phyloP scores from a whole-genome alignment of 2,797 vertebrate genomes.

The Sandelia bainsii region DNA sequence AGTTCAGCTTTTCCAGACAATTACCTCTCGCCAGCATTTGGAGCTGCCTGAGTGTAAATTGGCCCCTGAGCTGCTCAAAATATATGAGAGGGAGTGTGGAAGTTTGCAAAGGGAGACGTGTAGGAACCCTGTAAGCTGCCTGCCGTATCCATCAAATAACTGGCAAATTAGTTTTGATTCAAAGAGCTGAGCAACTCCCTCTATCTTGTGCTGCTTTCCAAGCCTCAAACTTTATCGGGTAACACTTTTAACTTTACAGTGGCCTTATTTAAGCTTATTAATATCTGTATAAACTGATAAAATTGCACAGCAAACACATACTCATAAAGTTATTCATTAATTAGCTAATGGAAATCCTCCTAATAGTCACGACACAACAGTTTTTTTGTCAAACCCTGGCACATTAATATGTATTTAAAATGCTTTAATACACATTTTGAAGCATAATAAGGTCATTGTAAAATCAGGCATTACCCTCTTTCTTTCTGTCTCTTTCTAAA shows the following conservation, averaged over 20 bases:
- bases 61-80: constrained; percentile 22
- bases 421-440: constrained; percentile 41
- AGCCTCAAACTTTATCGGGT: constrained; percentile 63
- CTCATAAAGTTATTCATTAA: constrained; percentile 39
- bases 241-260: constrained; percentile 46
- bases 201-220: constrained; percentile 20
- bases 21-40: constrained; percentile 12
- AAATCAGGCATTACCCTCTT: constrained; percentile 43
- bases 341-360: constrained; percentile 28
- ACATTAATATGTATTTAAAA: constrained; percentile 56
- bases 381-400: constrained; percentile 53
- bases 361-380: constrained; percentile 21
- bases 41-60: constrained; percentile 22
- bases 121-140: constrained; percentile 15
- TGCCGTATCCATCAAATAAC: background rate
- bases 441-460: constrained; percentile 62
- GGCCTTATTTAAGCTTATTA: constrained; percentile 61
- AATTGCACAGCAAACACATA: constrained; percentile 50
- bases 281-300: constrained; percentile 43
- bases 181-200: constrained; percentile 35
- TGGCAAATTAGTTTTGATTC: no score
- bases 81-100: background rate
- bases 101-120: constrained; percentile 21
- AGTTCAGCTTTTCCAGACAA: constrained; percentile 51
- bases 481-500: constrained; percentile 70